Percentiles rank a stretch among this genome's conserved stretches.
phyloP scores from a whole-genome alignment of 2,888 invertebrate genomes.

The Dysmachus trigonus region DNA sequence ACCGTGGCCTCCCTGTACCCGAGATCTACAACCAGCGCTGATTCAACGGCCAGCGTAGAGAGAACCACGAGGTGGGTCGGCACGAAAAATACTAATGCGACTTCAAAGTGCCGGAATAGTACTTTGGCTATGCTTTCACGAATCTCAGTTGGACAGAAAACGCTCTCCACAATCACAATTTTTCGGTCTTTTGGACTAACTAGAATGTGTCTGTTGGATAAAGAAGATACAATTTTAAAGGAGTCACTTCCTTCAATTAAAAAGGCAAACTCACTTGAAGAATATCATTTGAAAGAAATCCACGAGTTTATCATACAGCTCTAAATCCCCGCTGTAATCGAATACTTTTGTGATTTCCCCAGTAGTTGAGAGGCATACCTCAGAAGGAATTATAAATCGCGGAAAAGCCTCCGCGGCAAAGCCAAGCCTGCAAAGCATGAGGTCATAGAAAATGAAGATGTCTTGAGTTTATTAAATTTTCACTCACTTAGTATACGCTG shows the following conservation, averaged over 20 bases:
- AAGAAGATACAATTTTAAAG: background rate
- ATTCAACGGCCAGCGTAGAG: conserved; percentile 82
- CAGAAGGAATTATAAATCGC: conserved; percentile 84
- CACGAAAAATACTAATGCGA: conserved; percentile 80
- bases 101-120: conserved; percentile 92
- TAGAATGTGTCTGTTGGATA: conserved; percentile 76
- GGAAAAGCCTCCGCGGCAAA: conserved; percentile 91
- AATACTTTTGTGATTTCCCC: conserved; percentile 71
- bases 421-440: conserved; percentile 75
- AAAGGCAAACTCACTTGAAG: conserved; percentile 75
- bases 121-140: conserved; percentile 90
- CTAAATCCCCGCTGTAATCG: conserved; percentile 71
- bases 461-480: background rate
- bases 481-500: conserved; percentile 89
- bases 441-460: background rate
- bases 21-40: conserved; percentile 85
- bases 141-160: conserved; percentile 82
- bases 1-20: conserved; percentile 86
- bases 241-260: background rate
- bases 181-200: conserved; percentile 94
- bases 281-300: conserved; percentile 89
- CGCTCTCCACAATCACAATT: conserved; percentile 90
- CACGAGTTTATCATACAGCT: conserved; percentile 85
- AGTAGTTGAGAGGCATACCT: conserved; percentile 74
- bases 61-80: conserved; percentile 87